phyloP scores from a whole-genome alignment of 1,140 invertebrate genomes.

The Pseudomyrmex dendroicus region DNA sequence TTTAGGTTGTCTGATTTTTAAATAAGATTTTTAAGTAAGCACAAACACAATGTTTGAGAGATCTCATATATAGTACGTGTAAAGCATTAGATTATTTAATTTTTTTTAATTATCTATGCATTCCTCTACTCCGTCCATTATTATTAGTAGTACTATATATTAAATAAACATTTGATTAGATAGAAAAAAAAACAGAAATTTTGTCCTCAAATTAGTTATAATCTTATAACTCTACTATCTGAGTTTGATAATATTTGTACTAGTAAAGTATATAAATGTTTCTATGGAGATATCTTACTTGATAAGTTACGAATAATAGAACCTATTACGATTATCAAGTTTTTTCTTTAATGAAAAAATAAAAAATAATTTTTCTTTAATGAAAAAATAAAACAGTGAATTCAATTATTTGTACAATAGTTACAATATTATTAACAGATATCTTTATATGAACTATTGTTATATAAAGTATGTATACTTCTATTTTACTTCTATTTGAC shows the following conservation, averaged over 20 bases:
- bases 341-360: no score
- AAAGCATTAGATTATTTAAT: conserved; percentile 20
- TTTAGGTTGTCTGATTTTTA: conserved; percentile 6
- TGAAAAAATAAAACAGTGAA: no score
- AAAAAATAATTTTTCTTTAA: no score
- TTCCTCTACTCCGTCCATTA: conserved; percentile 72
- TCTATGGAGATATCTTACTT: no score
- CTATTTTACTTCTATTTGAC: no score
- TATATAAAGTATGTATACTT: no score
- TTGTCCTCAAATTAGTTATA: background rate
- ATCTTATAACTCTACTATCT: background rate
- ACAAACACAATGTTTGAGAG: conserved; percentile 51
- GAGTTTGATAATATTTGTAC: background rate
- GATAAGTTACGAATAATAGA: background rate
- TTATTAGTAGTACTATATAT: conserved; percentile 52
- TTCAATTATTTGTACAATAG: no score
- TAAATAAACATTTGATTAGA: conserved; percentile 70
- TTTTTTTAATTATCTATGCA: conserved; percentile 37
- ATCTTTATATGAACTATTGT: no score
- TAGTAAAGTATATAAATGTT: no score
- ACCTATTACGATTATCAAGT: background rate
- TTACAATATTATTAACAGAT: no score
- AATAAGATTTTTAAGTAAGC: conserved; percentile 52
- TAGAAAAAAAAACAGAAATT: conserved; percentile 17
- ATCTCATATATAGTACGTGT: conserved; percentile 56